Conservation (phyloP, 2,888 invertebrate species). For the Ophraella communa region DNA sequence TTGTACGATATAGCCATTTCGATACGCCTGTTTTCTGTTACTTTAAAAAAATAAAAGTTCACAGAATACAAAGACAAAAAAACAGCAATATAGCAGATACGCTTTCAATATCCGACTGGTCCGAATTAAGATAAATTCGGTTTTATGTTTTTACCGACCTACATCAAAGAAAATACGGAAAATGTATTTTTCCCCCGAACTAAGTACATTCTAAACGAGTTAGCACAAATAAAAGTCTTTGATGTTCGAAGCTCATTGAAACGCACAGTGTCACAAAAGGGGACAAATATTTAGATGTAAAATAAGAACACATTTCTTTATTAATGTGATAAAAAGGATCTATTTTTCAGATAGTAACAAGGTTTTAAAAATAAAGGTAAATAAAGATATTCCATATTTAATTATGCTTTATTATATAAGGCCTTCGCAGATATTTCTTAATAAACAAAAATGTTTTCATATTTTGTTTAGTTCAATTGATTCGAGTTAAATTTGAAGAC, state of each 20-base stretch:
- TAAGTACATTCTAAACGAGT: conserved; percentile 16
- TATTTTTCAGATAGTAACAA: no score
- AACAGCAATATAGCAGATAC: conserved; percentile 19
- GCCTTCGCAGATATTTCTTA: no score
- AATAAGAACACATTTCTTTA: not conserved
- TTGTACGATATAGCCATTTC: conserved; percentile 13
- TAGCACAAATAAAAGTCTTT: conserved; percentile 21
- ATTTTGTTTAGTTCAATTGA: no score
- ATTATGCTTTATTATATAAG: no score
- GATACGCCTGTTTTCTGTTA: conserved; percentile 14
- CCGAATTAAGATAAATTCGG: conserved; percentile 24
- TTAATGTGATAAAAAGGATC: no score
- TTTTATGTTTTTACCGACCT: conserved; percentile 15
- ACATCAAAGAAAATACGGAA: conserved; percentile 24
- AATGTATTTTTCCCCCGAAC: conserved; percentile 17
- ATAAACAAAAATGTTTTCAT: no score
- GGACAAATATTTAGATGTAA: not conserved
- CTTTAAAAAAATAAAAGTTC: conserved; percentile 20
- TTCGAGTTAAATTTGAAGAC: no score
- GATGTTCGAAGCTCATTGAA: conserved; percentile 9
- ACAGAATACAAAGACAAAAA: no score
- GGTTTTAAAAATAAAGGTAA: no score
- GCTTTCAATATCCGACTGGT: conserved; percentile 14
- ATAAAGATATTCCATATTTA: no score
- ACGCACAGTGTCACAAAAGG: not conserved